These are phyloP conservation scores for Scaptomyza hsui DNA, from an alignment of 1,140 invertebrate species.

Conservation along the genomic window DNA sequence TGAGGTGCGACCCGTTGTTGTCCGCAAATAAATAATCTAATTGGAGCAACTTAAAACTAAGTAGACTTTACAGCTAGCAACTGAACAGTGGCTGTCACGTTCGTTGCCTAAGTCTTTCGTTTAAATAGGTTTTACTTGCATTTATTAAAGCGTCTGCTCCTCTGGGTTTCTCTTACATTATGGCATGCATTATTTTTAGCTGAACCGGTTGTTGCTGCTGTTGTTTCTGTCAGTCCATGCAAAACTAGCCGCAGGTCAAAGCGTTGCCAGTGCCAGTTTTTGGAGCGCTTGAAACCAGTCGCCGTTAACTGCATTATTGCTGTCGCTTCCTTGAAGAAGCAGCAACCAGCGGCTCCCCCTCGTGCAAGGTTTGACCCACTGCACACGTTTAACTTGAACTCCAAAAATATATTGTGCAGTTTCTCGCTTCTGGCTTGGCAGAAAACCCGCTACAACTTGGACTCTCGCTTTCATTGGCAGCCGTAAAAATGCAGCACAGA, in stretches of 20 bases:
- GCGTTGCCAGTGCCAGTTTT: constrained; percentile 48
- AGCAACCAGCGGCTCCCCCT: constrained; percentile 31
- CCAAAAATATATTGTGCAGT: constrained; percentile 48
- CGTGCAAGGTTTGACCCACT: constrained; percentile 73
- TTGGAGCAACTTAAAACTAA: constrained; percentile 52
- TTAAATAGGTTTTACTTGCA: constrained; percentile 41
- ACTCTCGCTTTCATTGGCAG: constrained; percentile 73
- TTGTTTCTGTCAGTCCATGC: constrained; percentile 37
- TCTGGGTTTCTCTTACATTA: constrained; percentile 5
- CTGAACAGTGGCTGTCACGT: constrained; percentile 18
- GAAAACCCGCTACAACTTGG: constrained; percentile 46
- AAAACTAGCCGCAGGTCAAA: constrained; percentile 68
- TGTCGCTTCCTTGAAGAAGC: constrained; percentile 73
- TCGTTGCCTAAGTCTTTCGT: constrained; percentile 49
- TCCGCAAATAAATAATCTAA: constrained; percentile 71
- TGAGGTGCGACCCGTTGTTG: constrained; percentile 64
- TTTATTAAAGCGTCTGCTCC: neutral
- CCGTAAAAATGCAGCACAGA: constrained; percentile 44
- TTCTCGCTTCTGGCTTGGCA: constrained; percentile 28
- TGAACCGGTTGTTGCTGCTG: constrained; percentile 66
- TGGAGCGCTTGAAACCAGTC: constrained; percentile 63
- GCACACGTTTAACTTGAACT: constrained; percentile 82
- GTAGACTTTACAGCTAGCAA: constrained; percentile 26
- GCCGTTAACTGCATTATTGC: constrained; percentile 70
- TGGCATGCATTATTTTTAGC: constrained; percentile 55